phyloP scores from a whole-genome alignment of 2,888 invertebrate genomes.

The Calliphora vomitoria region DNA sequence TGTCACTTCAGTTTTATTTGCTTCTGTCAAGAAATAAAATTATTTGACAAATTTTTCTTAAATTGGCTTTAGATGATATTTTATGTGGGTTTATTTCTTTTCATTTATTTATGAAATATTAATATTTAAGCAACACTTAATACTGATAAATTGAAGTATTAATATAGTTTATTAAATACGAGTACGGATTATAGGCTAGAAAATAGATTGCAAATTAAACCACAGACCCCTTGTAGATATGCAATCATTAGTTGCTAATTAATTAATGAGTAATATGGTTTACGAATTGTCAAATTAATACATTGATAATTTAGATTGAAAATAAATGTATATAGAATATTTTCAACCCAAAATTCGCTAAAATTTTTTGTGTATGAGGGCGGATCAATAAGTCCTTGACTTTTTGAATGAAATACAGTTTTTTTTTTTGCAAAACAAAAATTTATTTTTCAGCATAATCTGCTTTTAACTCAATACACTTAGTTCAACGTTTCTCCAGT shows the following conservation, averaged over 20 bases:
- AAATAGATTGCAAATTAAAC: not conserved
- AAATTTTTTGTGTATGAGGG: no score
- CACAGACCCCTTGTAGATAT: not conserved
- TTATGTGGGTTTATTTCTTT: not conserved
- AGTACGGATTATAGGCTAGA: not conserved
- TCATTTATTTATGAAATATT: slow-evolving; percentile 7
- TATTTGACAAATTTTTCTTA: slow-evolving; percentile 22
- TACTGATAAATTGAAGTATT: not conserved
- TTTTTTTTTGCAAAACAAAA: no score
- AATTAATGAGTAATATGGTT: not conserved
- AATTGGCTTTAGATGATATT: slow-evolving; percentile 32
- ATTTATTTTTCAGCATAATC: no score
- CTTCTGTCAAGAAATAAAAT: not conserved
- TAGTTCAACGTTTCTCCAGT: no score
- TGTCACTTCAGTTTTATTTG: slow-evolving; percentile 6
- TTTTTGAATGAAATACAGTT: no score
- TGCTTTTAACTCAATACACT: no score
- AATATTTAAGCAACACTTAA: slow-evolving; percentile 6
- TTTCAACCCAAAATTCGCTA: no score
- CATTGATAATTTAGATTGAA: no score
- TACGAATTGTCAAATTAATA: no score
- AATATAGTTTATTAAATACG: not conserved
- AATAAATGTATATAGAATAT: no score
- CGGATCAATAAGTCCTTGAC: no score
- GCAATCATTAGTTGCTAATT: not conserved